Conservation (phyloP, 1,140 invertebrate genomes). For the Eurosta solidaginis region DNA sequence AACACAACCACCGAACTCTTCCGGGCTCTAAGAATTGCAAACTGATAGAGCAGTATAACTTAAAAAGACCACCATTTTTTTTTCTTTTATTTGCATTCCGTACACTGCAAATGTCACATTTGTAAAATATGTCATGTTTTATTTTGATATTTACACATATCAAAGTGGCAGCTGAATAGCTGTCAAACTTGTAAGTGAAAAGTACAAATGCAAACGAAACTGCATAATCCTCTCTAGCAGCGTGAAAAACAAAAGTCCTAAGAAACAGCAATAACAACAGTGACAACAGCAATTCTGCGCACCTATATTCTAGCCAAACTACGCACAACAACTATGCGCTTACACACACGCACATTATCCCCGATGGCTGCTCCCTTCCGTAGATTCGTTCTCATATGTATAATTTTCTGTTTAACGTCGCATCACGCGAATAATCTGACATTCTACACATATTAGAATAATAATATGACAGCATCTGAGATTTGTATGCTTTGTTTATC, state of each 20-base stretch:
- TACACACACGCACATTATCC: background rate
- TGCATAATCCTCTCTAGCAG: background rate
- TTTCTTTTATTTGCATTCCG: no score
- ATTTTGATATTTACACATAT: background rate
- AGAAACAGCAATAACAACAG: background rate
- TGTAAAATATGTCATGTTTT: background rate
- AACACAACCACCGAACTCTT: no score
- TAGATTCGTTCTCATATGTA: background rate
- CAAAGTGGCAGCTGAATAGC: background rate
- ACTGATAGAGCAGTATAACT: no score
- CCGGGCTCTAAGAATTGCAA: no score
- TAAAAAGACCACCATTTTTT: no score
- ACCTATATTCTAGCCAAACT: no score
- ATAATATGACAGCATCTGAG: conserved; percentile 12
- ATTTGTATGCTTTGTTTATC: background rate
- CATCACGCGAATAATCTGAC: background rate
- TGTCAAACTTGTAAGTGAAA: background rate
- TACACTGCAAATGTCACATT: background rate
- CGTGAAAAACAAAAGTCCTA: no score
- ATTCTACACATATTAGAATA: conserved; percentile 1
- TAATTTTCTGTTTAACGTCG: background rate
- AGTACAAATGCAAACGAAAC: background rate
- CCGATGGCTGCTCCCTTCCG: background rate
- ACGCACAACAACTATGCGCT: background rate
- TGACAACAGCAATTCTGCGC: background rate